phyloP scores from a whole-genome alignment of 2,113 vertebrate species.

The Paradoxurus hermaphroditus region DNA sequence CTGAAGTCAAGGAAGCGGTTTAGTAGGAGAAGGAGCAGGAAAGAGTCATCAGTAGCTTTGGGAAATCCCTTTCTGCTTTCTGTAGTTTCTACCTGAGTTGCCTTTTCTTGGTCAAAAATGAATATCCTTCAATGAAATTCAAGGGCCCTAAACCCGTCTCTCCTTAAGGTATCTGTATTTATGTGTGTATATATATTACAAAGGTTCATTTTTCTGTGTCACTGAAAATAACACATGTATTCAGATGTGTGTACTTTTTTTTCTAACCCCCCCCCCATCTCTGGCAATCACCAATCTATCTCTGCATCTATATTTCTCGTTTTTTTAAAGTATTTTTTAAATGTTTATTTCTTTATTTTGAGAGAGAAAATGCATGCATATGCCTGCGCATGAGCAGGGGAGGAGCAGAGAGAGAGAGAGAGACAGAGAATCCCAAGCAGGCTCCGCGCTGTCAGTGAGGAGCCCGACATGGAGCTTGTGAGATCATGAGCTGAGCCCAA shows the following conservation, averaged over 20 bases:
- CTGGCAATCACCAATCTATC: neutral
- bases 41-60: accelerated
- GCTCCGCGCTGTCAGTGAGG: too few species aligned
- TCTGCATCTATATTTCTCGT: neutral
- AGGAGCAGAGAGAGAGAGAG: too few species aligned
- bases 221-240: neutral
- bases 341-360: too few species aligned
- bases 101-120: neutral
- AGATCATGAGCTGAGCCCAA: too few species aligned
- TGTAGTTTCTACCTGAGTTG: neutral
- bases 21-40: neutral
- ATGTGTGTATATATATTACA: neutral
- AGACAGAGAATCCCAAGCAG: too few species aligned
- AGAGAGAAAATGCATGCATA: too few species aligned
- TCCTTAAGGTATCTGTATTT: neutral
- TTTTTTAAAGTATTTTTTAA: too few species aligned
- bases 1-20: neutral
- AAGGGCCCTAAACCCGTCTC: neutral
- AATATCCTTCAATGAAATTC: neutral
- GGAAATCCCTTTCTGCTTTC: neutral
- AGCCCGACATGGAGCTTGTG: too few species aligned
- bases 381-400: too few species aligned
- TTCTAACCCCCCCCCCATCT: neutral
- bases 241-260: neutral
- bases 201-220: neutral